A percentile compares a stretch with the other conserved stretches of the same genome.
phyloP scores from a whole-genome alignment of 2,888 invertebrate species.

The Odontocerum albicorne region DNA sequence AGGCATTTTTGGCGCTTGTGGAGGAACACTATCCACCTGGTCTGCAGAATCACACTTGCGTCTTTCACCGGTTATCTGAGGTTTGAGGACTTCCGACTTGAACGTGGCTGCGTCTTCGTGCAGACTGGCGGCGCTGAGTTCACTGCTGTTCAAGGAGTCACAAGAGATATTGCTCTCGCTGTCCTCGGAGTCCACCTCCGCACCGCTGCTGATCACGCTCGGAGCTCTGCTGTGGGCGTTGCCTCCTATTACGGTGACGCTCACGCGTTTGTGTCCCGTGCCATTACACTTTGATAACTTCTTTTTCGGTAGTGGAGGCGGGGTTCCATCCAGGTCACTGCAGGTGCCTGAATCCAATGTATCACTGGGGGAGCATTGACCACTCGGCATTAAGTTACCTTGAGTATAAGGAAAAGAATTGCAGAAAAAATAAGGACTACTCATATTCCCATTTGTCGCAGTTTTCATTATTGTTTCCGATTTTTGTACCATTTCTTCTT shows the following conservation, averaged over 20 bases:
- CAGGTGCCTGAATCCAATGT: slow-evolving; percentile 84
- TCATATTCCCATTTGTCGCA: slow-evolving; percentile 45
- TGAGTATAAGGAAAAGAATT: slow-evolving; percentile 59
- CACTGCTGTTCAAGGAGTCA: slow-evolving; percentile 77
- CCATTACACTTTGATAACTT: slow-evolving; percentile 57
- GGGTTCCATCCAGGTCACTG: slow-evolving; percentile 78
- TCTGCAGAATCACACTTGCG: slow-evolving; percentile 46
- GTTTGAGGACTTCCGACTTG: slow-evolving; percentile 33
- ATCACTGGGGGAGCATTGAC: slow-evolving; percentile 81
- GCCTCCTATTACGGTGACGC: slow-evolving; percentile 55
- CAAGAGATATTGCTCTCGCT: slow-evolving; percentile 79
- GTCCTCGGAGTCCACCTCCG: slow-evolving; percentile 69
- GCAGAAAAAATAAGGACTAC: slow-evolving; percentile 63
- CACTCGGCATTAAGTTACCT: slow-evolving; percentile 69
- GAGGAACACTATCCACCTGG: slow-evolving; percentile 37
- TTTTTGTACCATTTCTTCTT: slow-evolving; percentile 53
- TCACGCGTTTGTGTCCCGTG: slow-evolving; percentile 54
- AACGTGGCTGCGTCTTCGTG: slow-evolving; percentile 47
- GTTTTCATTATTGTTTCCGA: slow-evolving; percentile 41
- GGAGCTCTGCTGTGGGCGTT: slow-evolving; percentile 56
- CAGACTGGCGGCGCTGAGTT: slow-evolving; percentile 58
- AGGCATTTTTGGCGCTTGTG: slow-evolving; percentile 47
- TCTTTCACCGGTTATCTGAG: slow-evolving; percentile 49
- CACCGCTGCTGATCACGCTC: slow-evolving; percentile 64
- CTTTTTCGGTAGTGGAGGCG: slow-evolving; percentile 68